phyloP scores from a whole-genome alignment of 2,113 vertebrate species.

The Rhineura floridana region DNA sequence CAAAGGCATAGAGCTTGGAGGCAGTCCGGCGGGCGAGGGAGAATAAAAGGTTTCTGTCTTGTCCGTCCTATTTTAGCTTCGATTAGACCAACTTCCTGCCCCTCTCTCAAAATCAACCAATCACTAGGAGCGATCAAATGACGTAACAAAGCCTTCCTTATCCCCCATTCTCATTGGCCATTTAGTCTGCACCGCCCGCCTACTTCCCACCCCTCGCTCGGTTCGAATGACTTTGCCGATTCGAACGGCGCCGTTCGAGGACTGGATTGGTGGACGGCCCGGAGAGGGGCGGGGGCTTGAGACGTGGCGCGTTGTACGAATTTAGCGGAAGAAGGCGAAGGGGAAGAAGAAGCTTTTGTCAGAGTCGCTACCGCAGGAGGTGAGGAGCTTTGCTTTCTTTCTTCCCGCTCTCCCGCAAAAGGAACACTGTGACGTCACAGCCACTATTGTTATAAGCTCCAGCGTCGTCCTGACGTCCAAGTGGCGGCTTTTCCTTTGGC shows the following conservation, averaged over 20 bases:
- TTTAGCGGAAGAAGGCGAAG: too few relatives aligned
- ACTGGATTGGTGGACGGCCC: background rate
- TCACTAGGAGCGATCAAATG: too few relatives aligned
- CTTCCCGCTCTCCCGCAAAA: background rate
- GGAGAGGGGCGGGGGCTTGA: background rate
- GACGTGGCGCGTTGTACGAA: background rate
- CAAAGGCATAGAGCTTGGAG: too few relatives aligned
- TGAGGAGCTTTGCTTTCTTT: background rate
- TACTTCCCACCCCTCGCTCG: accelerated
- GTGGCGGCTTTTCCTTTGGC: background rate
- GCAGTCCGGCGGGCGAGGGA: too few relatives aligned
- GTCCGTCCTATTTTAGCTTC: too few relatives aligned
- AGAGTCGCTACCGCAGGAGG: background rate
- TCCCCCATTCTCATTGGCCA: background rate
- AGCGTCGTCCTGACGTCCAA: too few relatives aligned
- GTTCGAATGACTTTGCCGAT: background rate
- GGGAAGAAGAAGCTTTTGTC: background rate
- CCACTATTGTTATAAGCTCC: background rate
- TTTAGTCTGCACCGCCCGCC: too few relatives aligned
- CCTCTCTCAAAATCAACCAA: background rate
- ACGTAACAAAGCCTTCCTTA: background rate
- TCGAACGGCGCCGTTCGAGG: background rate
- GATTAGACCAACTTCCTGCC: background rate
- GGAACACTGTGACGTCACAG: background rate
- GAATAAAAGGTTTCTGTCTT: too few relatives aligned